Evolutionary conservation across 2,113 vertebrate species (phyloP).

Genomic region (Zosterops lateralis): DNA sequence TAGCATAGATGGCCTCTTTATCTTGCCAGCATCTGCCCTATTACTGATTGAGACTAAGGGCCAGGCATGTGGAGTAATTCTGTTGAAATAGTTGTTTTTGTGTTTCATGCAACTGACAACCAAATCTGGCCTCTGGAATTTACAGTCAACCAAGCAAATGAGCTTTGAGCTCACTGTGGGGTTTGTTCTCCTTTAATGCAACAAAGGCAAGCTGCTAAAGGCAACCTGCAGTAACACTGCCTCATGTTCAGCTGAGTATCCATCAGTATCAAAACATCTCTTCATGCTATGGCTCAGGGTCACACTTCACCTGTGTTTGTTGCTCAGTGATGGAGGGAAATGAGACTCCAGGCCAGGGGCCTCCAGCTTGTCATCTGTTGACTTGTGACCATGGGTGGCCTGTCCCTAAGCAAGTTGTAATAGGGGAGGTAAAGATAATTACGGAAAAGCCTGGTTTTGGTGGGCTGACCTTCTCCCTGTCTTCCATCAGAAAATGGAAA

Average conservation of each 20-base stretch:
- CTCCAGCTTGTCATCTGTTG: neutral
- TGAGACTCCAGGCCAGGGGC: neutral
- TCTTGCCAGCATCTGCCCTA: slow-evolving; percentile 62
- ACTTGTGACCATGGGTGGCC: neutral
- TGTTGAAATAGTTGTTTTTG: slow-evolving; percentile 67
- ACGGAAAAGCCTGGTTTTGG: neutral
- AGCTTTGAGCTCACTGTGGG: slow-evolving; percentile 35
- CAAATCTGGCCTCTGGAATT: slow-evolving; percentile 53
- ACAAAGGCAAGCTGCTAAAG: slow-evolving; percentile 1
- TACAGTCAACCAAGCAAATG: neutral
- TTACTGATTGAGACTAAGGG: slow-evolving; percentile 50
- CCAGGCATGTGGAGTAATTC: slow-evolving; percentile 61
- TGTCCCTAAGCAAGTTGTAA: neutral
- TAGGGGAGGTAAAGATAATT: neutral
- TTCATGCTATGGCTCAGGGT: neutral
- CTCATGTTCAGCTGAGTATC: neutral
- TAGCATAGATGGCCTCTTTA: slow-evolving; percentile 62
- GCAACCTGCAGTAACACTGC: neutral
- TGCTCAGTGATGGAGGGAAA: neutral
- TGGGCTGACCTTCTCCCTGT: neutral
- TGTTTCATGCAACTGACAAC: slow-evolving; percentile 50
- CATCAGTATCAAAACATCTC: neutral
- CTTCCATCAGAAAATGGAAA: neutral
- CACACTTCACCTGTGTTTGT: neutral
- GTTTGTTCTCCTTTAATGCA: slow-evolving; percentile 2